A percentile compares a stretch with the other conserved stretches of the same genome.
Evolutionary conservation across 1,140 invertebrate species (phyloP).

Genomic region (Ditylenchus dipsaci): DNA sequence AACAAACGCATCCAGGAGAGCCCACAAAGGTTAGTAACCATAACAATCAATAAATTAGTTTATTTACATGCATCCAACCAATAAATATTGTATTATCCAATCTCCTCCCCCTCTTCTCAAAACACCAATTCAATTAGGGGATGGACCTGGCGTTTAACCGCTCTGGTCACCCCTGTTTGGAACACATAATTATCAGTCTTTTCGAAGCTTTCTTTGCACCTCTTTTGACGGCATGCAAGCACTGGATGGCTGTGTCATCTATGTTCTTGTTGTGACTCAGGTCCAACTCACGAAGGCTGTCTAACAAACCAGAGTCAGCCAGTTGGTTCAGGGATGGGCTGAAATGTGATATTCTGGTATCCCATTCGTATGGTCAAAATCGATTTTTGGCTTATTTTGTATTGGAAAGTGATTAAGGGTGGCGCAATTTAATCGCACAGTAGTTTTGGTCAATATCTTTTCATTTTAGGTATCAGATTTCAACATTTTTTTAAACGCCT

Average conservation of each 20-base stretch:
- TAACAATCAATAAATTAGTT: constrained; percentile 1
- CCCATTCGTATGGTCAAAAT: too few relatives aligned
- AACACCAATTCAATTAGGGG: constrained; percentile 1
- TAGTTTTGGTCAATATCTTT: too few relatives aligned
- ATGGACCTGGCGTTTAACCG: constrained; percentile 1
- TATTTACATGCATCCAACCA: background rate
- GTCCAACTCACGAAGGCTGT: constrained; percentile 12
- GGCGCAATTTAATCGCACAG: too few relatives aligned
- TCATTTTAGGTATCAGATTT: too few relatives aligned
- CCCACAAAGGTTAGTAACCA: constrained; percentile 68
- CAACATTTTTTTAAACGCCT: too few relatives aligned
- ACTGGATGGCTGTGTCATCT: constrained; percentile 17
- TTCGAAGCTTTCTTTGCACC: constrained; percentile 10
- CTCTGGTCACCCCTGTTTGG: constrained; percentile 27
- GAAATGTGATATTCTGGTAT: too few relatives aligned
- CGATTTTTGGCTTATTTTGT: too few relatives aligned
- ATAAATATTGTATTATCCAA: constrained; percentile 1
- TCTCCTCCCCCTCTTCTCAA: background rate
- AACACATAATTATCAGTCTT: constrained; percentile 25
- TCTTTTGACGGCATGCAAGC: background rate
- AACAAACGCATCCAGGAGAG: constrained; percentile 88
- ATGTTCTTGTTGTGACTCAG: constrained; percentile 31
- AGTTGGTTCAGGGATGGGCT: constrained; percentile 3
- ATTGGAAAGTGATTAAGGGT: too few relatives aligned
- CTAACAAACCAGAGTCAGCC: background rate